Evolutionary conservation across 2,113 vertebrate species (phyloP), one percentile per base, ranked within the genome.

Genomic region (Lamprologus sp.): DNA sequence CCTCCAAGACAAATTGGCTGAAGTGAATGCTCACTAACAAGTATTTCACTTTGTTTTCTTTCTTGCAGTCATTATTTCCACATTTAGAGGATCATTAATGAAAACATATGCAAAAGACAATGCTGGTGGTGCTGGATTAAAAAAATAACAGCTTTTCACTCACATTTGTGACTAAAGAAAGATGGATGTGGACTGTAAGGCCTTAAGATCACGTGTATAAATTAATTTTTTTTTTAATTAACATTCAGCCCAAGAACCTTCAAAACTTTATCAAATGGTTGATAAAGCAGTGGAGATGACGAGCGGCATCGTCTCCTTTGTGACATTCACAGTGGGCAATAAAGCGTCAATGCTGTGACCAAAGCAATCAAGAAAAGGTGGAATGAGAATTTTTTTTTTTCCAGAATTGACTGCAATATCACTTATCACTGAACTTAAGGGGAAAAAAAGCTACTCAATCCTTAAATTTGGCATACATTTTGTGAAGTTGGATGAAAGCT

Each of bases 1-100:
- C 63, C 35, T 65, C 19, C 17, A 42, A 14, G 2, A 23, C 23
- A 47, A 17, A 45, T 47, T 75, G 14, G 21, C 14, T 47, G 9
- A 47, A 17, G 14, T 10, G 21, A 47, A 47, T 26, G 4, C 3
- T 73, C 13, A 26, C 21, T 47, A 47, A 75, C 40, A 26, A 28
- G 63, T 68, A 35, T 65, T 65, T 65, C 31, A 65, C 17, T 35
- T 7, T 33, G 28, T 63, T 65, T 65, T 65, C 17, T 40, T 40
- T 14, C 33, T 68, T 68, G n/a, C n/a, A 68, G 21, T 73, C 13
- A 73, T 14, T 47, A 28, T 73, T 73, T 73, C 40, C 68, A 73
- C 13, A 28, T 73, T 73, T 45, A 26, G 40, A 73, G 21, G 68
- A 28, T 73, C 9, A 15, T 73, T 26, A 17, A 47, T 28, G 68